Percentiles rank a stretch among this genome's conserved stretches.
Evolutionary conservation across 2,113 vertebrate genomes (phyloP).

Genomic region (Choloepus hoffmanni): DNA sequence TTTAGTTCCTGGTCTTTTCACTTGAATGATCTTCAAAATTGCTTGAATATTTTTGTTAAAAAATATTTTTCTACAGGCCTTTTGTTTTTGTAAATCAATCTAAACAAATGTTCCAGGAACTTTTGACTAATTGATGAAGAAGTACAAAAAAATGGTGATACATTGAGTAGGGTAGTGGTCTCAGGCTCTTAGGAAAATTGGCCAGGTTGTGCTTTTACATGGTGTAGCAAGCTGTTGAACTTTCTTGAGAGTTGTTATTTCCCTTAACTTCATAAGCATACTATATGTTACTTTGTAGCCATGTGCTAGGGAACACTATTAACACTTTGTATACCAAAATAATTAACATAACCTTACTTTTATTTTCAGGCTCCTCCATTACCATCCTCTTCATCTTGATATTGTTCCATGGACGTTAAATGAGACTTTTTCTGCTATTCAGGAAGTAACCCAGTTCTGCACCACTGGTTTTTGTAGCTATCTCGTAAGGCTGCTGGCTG

Average conservation of each 20-base stretch:
- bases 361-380: constrained; percentile 95
- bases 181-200: constrained; percentile 23
- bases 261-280: constrained; percentile 58
- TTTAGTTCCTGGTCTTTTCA: constrained; percentile 61
- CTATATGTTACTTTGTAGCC: constrained; percentile 25
- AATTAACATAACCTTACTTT: constrained; percentile 82
- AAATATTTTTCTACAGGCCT: constrained; percentile 42
- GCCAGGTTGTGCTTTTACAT: not conserved
- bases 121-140: constrained; percentile 7
- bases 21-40: constrained; percentile 46
- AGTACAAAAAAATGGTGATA: not conserved
- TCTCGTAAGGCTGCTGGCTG: constrained; percentile 97
- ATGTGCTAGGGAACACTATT: constrained; percentile 74
- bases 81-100: not conserved
- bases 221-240: not conserved
- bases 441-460: constrained; percentile 97
- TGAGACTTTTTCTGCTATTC: constrained; percentile 97
- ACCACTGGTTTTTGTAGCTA: constrained; percentile 97
- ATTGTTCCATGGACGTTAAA: constrained; percentile 92
- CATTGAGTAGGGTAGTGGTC: not conserved
- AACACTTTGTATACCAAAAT: constrained; percentile 65
- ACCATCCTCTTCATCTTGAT: constrained; percentile 97
- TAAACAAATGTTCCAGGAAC: constrained; percentile 31
- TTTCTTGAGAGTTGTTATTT: constrained; percentile 41
- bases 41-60: constrained; percentile 40